Evolutionary conservation across 2,888 invertebrate genomes (phyloP), one percentile per base, ranked within the genome.

Genomic region (Cremastobaeus sp.): DNA sequence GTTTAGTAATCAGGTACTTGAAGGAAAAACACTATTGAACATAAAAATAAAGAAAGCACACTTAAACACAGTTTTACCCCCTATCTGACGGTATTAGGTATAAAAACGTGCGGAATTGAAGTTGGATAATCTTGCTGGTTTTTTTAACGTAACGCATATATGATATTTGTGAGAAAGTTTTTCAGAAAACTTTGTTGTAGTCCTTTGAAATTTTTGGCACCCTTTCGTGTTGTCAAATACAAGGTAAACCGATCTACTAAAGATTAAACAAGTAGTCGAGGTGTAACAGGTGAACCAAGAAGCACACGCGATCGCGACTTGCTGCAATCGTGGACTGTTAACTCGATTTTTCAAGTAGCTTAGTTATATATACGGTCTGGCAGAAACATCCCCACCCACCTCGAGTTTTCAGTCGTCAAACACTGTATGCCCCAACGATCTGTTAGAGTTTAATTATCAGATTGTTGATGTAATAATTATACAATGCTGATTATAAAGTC

Each of bases 61-160:
- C 54, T 30, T 18, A 17, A 12, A 48, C 15, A 37, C 11, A 25
- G 14, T 15, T 50, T 28, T 60, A 71, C 45, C 68, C 70, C 30
- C 75, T 20, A 45, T 74, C 69, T 25, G 72, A 64, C 1, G 68
- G 60, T 45, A 48, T 4, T 20, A 32, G 21, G 21, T 65, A 28
- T 45, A 69, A 54, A 39, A 88, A 89, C 34, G 88, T 89, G 66
- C 90, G 88, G 80, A 90, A 90, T 77, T 90, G 89, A 66, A 90
- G 84, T 82, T 89, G 89, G 68, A 90, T 89, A 57, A 89, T 89
- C 84, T 88, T 84, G 80, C 84, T 86, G 6, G 82, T 84, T 82
- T 83, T 86, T 85, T 83, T 86, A 74, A 82, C 76, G 84, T 87
- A 87, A 85, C 86, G 86, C 87, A 86, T 87, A 85, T 82, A 84